Base-by-base conservation (phyloP, 2,797 vertebrate species). In the Smutsia temminckii region DNA sequence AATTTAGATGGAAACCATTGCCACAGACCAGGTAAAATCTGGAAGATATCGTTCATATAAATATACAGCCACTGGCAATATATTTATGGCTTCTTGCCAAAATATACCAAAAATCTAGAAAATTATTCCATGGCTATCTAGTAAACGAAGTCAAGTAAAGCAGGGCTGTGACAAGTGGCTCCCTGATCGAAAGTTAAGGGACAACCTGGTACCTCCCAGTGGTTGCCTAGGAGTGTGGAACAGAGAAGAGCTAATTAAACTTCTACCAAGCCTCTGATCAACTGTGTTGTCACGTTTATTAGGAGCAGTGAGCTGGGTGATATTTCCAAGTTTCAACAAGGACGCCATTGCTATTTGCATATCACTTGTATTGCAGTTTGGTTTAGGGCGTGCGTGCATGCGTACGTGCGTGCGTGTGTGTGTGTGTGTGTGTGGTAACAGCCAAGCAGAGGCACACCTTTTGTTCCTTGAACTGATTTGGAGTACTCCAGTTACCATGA, bases 401-500 rank as follows among this genome's bases (percentile, higher is more conserved):
- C n/a, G n/a, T n/a, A n/a, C n/a, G n/a, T n/a, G n/a, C 4, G 37
- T 37, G 25, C n/a, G 75, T 68, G 72, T 8, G 42, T 42, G 42
- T 8, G 42, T 42, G 42, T 66, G 23, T 46, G n/a, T 84, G 12
- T 64, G 20, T 57, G 74, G 68, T 32, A 69, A 63, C 4, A 97
- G 68, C 40, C 80, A 96, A 97, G 94, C 97, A 97, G 89, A 98
- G 96, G 32, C 72, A 85, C 1, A 96, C 94, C 97, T 97, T 95
- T 96, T 95, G 90, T 95, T 83, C 11, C 46, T 46, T 46, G 46
- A 46, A 18, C 12, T 34, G 53, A 32, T 90, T 78, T 18, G 29
- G 55, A 75, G 53, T 29, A 49, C 17, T 91, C 64, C 18, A 9
- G 49, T 61, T 79, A 79, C 37, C n/a, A 81, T 64, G 18, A 49